Base-by-base conservation (phyloP, 1,140 invertebrate genomes). In the Magallana angulata region DNA sequence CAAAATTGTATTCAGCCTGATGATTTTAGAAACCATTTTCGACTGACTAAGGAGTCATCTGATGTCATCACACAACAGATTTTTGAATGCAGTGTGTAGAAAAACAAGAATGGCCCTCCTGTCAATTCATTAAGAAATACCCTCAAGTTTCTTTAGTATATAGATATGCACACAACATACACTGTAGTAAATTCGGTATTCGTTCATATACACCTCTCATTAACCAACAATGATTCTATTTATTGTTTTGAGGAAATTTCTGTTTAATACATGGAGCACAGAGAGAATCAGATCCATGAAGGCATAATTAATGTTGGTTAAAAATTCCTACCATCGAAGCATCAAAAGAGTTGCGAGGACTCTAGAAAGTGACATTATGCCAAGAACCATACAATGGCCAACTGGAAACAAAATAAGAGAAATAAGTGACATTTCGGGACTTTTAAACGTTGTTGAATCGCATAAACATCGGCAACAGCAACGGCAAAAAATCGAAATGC, bases 321-420 rank as follows among this genome's bases (percentile, higher is more conserved):
- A 30, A 68, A 68, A n/a, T 24, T 68, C n/a, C 64, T 68, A 68
- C 64, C 64, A 68, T 68, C 3, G 64, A 68, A 68, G 18, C 64
- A 68, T 68, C n/a, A 68, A 68, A 68, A 68, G 64, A 18, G n/a
- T 68, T 24, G 64, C 64, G 64, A 24, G n/a, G n/a, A n/a, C 64
- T 1, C 6, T 68, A 68, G 18, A 24, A 24, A 0, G 18, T 68
- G 64, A 18, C 64, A 68, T 24, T 68, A 24, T 68, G n/a, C 64
- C 64, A 68, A 68, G n/a, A 68, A 68, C 64, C 64, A 68, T 68
- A 24, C 64, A 68, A 60, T 64, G 18, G 62, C 62, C 62, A 64
- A 64, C 62, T 64, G 62, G 62, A 64, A 64, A 64, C 62, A 64
- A 64, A n/a, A 64, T 64, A 64, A 14, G 14, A 64, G 12, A 64